Evolutionary conservation across 2,797 vertebrate species (phyloP).

Genomic region (Tiaroga cobitis): DNA sequence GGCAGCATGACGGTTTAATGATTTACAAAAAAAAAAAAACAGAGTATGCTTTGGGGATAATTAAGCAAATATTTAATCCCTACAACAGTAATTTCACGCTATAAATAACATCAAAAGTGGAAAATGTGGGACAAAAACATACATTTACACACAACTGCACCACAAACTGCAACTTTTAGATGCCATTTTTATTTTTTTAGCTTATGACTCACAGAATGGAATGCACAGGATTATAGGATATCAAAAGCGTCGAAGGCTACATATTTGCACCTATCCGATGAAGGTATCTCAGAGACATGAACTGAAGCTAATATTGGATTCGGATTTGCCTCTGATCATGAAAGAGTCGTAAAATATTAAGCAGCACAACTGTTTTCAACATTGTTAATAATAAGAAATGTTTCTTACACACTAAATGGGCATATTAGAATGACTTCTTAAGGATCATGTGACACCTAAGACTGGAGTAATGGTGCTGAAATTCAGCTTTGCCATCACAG

Average conservation of each 20-base stretch:
- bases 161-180: too few relatives aligned
- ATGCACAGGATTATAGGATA: not conserved
- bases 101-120: too few relatives aligned
- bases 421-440: not conserved
- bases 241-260: not conserved
- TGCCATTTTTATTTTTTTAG: too few relatives aligned
- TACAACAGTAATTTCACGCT: too few relatives aligned
- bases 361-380: not conserved
- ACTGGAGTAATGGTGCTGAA: not conserved
- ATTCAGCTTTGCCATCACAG: not conserved
- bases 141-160: too few relatives aligned
- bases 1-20: not conserved
- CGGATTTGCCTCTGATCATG: not conserved
- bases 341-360: not conserved
- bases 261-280: not conserved
- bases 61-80: too few relatives aligned
- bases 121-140: too few relatives aligned
- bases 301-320: not conserved
- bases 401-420: not conserved
- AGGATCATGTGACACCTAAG: not conserved
- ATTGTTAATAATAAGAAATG: not conserved
- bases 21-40: too few relatives aligned
- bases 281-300: not conserved
- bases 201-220: not conserved
- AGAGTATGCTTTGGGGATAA: too few relatives aligned